Conservation (phyloP, 2,113 vertebrate genomes). For the Petromus typicus region DNA sequence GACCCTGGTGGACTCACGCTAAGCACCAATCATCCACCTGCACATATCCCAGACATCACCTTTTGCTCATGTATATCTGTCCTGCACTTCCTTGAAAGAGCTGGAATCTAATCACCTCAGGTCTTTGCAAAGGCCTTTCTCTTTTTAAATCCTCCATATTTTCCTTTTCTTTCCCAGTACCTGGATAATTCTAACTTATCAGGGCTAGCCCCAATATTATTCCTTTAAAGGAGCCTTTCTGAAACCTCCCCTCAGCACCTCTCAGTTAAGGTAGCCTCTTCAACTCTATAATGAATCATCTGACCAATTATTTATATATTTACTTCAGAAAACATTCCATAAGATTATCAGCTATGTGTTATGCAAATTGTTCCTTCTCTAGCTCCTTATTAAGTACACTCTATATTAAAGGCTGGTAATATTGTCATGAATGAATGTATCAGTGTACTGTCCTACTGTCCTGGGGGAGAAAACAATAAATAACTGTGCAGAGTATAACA, state of each 20-base stretch:
- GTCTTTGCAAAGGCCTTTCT: neutral
- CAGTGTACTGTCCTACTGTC: neutral
- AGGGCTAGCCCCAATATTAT: neutral
- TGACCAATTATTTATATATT: constrained; percentile 12
- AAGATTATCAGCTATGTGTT: neutral
- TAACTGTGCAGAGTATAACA: neutral
- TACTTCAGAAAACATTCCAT: constrained; percentile 24
- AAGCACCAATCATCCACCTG: neutral
- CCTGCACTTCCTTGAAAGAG: neutral
- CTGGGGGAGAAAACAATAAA: neutral
- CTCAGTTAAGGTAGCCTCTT: neutral
- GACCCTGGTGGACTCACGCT: neutral
- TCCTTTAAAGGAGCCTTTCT: neutral
- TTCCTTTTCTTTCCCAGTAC: neutral
- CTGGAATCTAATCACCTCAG: neutral
- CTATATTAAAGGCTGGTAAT: neutral
- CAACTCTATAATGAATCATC: neutral
- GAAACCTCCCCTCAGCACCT: neutral
- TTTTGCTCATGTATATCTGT: accelerated
- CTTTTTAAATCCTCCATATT: neutral
- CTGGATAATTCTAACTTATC: neutral
- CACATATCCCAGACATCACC: too few relatives aligned
- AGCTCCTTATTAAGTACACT: neutral
- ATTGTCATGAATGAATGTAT: neutral
- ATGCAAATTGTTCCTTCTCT: neutral